Evolutionary conservation across 2,888 invertebrate species (phyloP), one percentile per base, ranked within the genome.

Genomic region (Coleophora flavipennella): DNA sequence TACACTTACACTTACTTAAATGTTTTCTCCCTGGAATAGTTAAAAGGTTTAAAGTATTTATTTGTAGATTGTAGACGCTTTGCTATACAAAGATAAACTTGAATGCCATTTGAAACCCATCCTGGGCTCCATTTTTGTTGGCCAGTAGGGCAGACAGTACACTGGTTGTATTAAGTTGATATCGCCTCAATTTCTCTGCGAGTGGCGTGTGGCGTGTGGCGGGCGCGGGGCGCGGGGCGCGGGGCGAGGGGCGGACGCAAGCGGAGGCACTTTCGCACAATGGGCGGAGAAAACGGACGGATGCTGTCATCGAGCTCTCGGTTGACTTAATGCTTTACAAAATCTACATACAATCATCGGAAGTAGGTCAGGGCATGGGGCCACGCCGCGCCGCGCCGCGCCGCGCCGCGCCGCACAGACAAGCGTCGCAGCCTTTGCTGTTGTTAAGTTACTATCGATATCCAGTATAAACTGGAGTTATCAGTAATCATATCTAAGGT

Each of bases 261-360:
- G 37, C 38, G 42, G 39, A 48, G 49, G 50, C 51, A 50, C 45
- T 50, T 55, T 51, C 55, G 54, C 53, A 71, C 69, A 71, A 78
- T 72, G 67, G 61, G 52, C 51, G 68, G 78, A 75, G 79, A 76
- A 79, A 78, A 74, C 72, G 63, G 58, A 67, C 65, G 64, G 70
- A 77, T 75, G 74, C 73, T 83, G 78, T 79, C 78, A 79, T 76
- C 75, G 57, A 53, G 55, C 61, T 65, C 65, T 61, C 62, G 61
- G 51, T 62, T 77, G 67, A 78, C 71, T 76, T 80, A 78, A 74
- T 72, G 65, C 74, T 78, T n/a, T 73, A 73, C 71, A 74, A 74
- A 80, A 83, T 83, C 80, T 80, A 78, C 81, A 81, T 81, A 83
- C 80, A 84, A 81, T 83, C 72, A 75, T 73, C 67, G 64, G 51